These are phyloP conservation scores for Lophotis ruficrista DNA, from an alignment of 2,113 vertebrate species.

Conservation along the genomic window DNA sequence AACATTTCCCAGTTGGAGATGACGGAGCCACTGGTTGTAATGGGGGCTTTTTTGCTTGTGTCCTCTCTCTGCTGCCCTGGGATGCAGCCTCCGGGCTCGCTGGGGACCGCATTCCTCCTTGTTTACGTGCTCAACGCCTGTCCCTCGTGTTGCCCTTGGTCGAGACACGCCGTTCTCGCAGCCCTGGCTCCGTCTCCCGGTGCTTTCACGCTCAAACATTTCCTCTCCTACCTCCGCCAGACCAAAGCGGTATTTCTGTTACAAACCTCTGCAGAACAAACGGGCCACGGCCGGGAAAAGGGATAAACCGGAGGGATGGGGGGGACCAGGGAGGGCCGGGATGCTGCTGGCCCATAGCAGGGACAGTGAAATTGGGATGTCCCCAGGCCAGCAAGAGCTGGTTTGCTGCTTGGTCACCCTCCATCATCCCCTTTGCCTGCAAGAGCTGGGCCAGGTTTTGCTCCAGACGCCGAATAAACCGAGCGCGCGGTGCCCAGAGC, in stretches of 20 bases:
- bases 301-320: accelerated
- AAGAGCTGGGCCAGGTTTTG: not conserved
- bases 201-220: not conserved
- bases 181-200: not conserved
- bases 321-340: not conserved
- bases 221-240: not conserved
- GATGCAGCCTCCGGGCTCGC: accelerated
- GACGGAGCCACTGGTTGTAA: not conserved
- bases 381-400: not conserved
- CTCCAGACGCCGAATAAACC: not conserved
- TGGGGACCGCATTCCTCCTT: not conserved
- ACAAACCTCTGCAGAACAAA: not conserved
- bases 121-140: not conserved
- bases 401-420: not conserved
- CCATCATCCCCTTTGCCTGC: not conserved
- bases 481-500: not conserved
- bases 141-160: not conserved
- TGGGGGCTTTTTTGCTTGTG: not conserved
- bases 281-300: accelerated
- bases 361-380: not conserved
- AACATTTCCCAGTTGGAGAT: not conserved
- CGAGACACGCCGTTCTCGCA: not conserved
- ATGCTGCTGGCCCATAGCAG: not conserved
- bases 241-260: not conserved
- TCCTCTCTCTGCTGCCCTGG: not conserved